phyloP scores from a whole-genome alignment of 2,113 vertebrate genomes.

The Spea bombifrons region DNA sequence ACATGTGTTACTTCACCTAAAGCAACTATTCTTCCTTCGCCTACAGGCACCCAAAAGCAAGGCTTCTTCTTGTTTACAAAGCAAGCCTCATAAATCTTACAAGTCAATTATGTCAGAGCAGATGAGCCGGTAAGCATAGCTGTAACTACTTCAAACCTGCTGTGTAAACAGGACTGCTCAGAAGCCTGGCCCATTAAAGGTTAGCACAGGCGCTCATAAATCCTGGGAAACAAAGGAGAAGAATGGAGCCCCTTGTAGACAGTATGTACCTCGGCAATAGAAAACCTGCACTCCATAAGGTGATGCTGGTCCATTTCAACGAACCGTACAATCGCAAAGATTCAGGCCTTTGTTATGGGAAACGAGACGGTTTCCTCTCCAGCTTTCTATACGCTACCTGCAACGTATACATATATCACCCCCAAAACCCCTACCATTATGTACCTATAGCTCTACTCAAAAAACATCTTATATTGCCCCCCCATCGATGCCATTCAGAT shows the following conservation, averaged over 20 bases:
- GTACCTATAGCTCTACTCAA: too few species aligned
- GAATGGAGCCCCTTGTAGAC: background rate
- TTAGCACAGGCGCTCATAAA: background rate
- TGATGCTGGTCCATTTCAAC: background rate
- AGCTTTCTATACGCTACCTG: too few species aligned
- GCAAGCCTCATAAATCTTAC: conserved; percentile 36
- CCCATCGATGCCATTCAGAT: too few species aligned
- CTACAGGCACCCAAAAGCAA: conserved; percentile 4
- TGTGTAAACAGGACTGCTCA: conserved; percentile 26
- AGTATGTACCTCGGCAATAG: background rate
- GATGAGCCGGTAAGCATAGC: conserved; percentile 27
- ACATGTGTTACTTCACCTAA: conserved; percentile 35
- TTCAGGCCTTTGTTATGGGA: too few species aligned
- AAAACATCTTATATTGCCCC: too few species aligned
- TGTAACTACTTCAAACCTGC: conserved; percentile 10
- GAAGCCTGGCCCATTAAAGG: conserved; percentile 18
- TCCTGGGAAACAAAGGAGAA: background rate
- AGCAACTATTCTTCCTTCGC: conserved; percentile 24
- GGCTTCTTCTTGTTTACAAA: conserved; percentile 32
- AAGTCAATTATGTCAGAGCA: conserved; percentile 39
- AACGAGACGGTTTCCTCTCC: too few species aligned
- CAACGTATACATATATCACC: too few species aligned
- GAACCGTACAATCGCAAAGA: too few species aligned
- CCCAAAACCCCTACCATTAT: too few species aligned
- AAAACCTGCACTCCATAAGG: background rate